phyloP scores from a whole-genome alignment of 2,797 vertebrate species.

The Staurois parvus region DNA sequence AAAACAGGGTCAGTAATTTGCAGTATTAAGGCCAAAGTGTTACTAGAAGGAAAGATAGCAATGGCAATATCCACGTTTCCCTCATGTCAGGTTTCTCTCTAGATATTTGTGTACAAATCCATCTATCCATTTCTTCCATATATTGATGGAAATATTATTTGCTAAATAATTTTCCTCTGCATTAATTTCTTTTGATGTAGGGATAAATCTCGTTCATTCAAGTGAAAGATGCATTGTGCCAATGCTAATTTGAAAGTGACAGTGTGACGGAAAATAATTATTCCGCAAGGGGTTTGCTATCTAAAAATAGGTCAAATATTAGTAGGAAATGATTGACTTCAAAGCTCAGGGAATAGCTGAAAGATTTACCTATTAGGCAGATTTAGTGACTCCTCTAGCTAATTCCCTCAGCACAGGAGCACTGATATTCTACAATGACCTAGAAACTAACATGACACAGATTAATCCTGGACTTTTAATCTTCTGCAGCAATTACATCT shows the following conservation, averaged over 20 bases:
- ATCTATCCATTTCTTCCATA: not conserved
- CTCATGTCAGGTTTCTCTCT: not conserved
- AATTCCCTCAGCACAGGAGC: slow-evolving; percentile 40
- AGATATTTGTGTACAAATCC: not conserved
- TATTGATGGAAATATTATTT: not conserved
- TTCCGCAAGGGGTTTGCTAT: slow-evolving; percentile 11
- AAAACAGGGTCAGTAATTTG: too few relatives aligned
- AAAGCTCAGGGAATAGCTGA: slow-evolving; percentile 35
- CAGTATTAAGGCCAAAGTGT: too few relatives aligned
- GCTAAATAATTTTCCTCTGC: slow-evolving; percentile 2
- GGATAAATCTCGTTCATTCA: slow-evolving; percentile 16
- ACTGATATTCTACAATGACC: slow-evolving; percentile 32
- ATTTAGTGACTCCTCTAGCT: slow-evolving; percentile 41
- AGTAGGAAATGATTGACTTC: slow-evolving; percentile 45
- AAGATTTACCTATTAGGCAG: slow-evolving; percentile 49
- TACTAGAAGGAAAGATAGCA: too few relatives aligned
- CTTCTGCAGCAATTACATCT: slow-evolving; percentile 35
- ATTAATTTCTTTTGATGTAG: not conserved
- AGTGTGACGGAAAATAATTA: slow-evolving; percentile 45
- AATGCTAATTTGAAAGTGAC: slow-evolving; percentile 36
- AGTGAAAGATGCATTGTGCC: slow-evolving; percentile 16
- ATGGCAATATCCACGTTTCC: too few relatives aligned
- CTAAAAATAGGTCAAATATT: slow-evolving; percentile 48
- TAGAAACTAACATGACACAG: slow-evolving; percentile 41
- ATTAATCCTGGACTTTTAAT: slow-evolving; percentile 42